Conservation (phyloP, 2,797 vertebrate genomes). For the Gambelia wislizenii region DNA sequence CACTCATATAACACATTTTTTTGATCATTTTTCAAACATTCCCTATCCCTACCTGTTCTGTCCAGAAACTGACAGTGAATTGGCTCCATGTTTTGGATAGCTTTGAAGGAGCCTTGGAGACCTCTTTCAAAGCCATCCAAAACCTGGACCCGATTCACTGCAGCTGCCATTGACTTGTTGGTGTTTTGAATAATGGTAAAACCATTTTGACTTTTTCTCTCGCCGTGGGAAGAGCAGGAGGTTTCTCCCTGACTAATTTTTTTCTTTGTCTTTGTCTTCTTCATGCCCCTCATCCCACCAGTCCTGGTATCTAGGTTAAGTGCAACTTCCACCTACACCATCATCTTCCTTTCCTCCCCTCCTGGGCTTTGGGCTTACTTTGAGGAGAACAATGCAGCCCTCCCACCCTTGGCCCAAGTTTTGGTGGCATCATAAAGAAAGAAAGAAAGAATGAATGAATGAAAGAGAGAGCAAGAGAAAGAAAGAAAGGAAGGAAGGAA, state of each 20-base stretch:
- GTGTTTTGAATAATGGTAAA: too few relatives aligned
- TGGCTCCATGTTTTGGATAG: too few relatives aligned
- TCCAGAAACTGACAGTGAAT: too few relatives aligned
- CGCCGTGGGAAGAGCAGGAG: too few relatives aligned
- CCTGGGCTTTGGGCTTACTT: conserved; percentile 63
- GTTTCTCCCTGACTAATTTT: neutral
- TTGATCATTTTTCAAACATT: too few relatives aligned
- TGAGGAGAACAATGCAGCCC: conserved; percentile 62
- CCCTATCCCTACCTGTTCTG: too few relatives aligned
- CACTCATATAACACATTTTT: too few relatives aligned
- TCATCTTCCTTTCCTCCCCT: conserved; percentile 72
- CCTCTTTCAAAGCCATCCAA: too few relatives aligned
- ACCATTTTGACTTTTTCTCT: too few relatives aligned
- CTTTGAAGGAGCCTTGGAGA: too few relatives aligned
- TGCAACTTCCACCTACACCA: conserved; percentile 69
- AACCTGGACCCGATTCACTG: too few relatives aligned
- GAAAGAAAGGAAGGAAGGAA: conserved; percentile 46
- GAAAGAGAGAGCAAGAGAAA: conserved; percentile 3
- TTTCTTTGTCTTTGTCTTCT: neutral
- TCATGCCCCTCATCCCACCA: conserved; percentile 66
- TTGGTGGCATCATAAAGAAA: conserved; percentile 61
- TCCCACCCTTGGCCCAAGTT: conserved; percentile 67
- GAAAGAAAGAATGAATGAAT: conserved; percentile 48
- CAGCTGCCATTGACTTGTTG: too few relatives aligned
- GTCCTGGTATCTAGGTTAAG: conserved; percentile 98